A percentile compares a stretch with the other conserved stretches of the same genome.
Evolutionary conservation across 2,113 vertebrate genomes (phyloP).

Genomic region (Xenopus tropicalis): DNA sequence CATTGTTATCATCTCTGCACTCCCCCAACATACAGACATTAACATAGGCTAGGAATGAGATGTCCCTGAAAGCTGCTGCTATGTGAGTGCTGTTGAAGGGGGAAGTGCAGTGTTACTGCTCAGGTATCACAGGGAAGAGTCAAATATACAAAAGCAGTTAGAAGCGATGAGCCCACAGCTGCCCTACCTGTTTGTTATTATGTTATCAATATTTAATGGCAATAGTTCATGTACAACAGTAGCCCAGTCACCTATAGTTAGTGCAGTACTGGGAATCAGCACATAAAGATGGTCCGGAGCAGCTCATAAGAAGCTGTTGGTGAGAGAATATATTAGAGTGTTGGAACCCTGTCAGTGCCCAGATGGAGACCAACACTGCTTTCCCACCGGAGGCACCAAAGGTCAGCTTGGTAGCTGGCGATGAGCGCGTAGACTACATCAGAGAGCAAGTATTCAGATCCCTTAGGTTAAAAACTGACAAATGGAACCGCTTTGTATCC

Average conservation of each 20-base stretch:
- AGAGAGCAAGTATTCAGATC: conserved; percentile 67
- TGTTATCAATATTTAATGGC: conserved; percentile 14
- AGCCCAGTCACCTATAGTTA: not conserved
- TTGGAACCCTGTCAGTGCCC: not conserved
- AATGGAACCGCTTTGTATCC: conserved; percentile 75
- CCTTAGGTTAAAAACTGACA: conserved; percentile 70
- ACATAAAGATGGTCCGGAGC: not conserved
- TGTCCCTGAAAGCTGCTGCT: too few species aligned
- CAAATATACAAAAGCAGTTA: conserved; percentile 8
- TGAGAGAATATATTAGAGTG: not conserved
- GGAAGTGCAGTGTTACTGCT: not conserved
- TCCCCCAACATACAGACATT: too few species aligned
- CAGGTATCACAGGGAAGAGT: not conserved
- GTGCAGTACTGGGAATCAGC: not conserved
- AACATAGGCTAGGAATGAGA: too few species aligned
- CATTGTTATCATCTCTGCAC: too few species aligned
- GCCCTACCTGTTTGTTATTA: conserved; percentile 3
- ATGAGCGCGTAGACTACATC: conserved; percentile 71
- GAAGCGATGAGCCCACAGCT: conserved; percentile 13
- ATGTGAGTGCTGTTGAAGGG: not conserved
- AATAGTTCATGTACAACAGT: not conserved
- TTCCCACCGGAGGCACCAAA: conserved; percentile 51
- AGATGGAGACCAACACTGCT: not conserved
- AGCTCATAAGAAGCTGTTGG: not conserved
- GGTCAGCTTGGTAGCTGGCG: conserved; percentile 53